Conservation (phyloP, 2,113 vertebrate genomes). For the Albula glossodonta region DNA sequence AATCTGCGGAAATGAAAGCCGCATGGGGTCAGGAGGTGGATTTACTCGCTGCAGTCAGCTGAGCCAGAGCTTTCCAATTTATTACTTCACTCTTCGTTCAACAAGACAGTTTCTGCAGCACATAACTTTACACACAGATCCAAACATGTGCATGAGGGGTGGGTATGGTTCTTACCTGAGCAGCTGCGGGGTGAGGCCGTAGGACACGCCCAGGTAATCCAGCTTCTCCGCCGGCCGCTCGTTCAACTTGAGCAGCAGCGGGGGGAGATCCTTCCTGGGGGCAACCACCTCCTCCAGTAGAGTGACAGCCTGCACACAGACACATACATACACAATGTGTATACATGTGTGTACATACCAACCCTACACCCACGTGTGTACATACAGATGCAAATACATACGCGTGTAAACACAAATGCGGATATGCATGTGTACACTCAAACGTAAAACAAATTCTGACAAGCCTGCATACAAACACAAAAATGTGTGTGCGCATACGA, state of each 20-base stretch:
- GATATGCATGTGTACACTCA: too few relatives aligned
- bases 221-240: slow-evolving; percentile 88
- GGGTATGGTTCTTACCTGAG: slow-evolving; percentile 78
- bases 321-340: background rate
- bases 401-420: background rate
- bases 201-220: slow-evolving; percentile 94
- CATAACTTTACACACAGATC: too few relatives aligned
- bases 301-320: slow-evolving; percentile 79
- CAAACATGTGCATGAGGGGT: background rate
- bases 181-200: slow-evolving; percentile 86
- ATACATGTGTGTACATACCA: background rate
- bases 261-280: slow-evolving; percentile 89
- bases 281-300: slow-evolving; percentile 89
- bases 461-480: too few relatives aligned
- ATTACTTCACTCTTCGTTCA: too few relatives aligned
- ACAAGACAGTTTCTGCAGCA: too few relatives aligned
- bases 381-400: background rate
- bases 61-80: too few relatives aligned
- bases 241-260: slow-evolving; percentile 88
- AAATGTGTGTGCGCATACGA: too few relatives aligned
- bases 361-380: background rate
- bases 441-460: too few relatives aligned
- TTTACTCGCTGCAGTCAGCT: background rate
- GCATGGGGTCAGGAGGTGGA: background rate
- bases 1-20: slow-evolving; percentile 71